Base-by-base conservation (phyloP, 2,888 invertebrate species). In the Nysson spinosus region DNA sequence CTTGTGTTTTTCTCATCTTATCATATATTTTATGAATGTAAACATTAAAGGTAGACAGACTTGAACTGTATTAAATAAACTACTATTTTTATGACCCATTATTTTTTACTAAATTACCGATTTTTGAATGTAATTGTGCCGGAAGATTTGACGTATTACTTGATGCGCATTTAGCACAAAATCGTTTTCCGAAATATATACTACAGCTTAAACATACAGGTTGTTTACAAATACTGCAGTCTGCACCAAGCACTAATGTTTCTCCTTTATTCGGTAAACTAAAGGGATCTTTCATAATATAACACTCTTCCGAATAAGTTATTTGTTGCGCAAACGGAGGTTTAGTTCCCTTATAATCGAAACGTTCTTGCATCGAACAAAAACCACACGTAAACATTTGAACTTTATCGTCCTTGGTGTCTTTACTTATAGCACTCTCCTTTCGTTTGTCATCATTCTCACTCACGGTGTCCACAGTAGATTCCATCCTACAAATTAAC, bases 211-310 rank as follows among this genome's bases (percentile, higher is more conserved):
- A 91, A 85, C 97, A 97, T 3, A 95, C 92, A 63, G 89, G 76
- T 78, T 90, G 90, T 1, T 88, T 85, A 88, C 97, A 97, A 14
- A 89, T 78, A 17, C 88, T 87, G 87, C 96, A 96, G 82, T 94
- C 92, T 7, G 92, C 89, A 1, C 96, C 97, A 12, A 96, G 82
- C 2, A 95, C 89, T 63, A 95, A 87, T 79, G 93, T 92, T 86
- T 95, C 93, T n/a, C 93, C 91, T 83, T 91, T 92, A 52, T 91
- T 92, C 4, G 92, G 92, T 1, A 93, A 90, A 77, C 92, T 91
- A 82, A 96, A 96, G 0, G 96, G 96, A 88, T 96, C 96, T 80
- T 93, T 93, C 91, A 95, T 93, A 0, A 96, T 87, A 85, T 93
- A 97, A 64, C 92, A 92, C 24, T 94, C 91, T 83, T 95, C 95